Percentiles rank a stretch among this genome's conserved stretches.
Evolutionary conservation across 2,888 invertebrate species (phyloP).

Genomic region (Tinea pellionella): DNA sequence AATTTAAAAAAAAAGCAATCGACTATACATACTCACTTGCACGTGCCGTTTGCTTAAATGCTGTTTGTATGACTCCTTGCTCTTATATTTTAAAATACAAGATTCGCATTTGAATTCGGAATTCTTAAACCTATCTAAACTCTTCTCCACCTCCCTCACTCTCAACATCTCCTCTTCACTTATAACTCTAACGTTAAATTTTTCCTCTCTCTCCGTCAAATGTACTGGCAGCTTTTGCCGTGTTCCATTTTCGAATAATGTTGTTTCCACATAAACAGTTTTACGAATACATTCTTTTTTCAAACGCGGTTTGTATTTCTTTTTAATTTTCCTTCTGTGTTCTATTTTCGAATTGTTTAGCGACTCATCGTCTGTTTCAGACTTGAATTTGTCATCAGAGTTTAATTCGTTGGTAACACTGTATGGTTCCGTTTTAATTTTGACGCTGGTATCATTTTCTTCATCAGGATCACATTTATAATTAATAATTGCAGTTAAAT

Average conservation of each 20-base stretch:
- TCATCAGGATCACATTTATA: not conserved
- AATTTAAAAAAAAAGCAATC: no score
- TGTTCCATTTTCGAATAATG: not conserved
- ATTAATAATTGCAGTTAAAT: not conserved
- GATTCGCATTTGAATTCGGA: not conserved
- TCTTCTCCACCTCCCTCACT: not conserved
- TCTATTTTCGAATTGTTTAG: not conserved
- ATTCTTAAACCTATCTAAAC: not conserved
- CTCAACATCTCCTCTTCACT: slow-evolving; percentile 4
- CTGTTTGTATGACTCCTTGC: not conserved
- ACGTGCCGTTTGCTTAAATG: not conserved
- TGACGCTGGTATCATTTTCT: not conserved
- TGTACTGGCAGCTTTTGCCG: not conserved
- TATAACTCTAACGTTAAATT: not conserved
- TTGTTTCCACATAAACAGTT: not conserved
- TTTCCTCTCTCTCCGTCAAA: not conserved
- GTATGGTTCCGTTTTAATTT: not conserved
- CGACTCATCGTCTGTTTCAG: not conserved
- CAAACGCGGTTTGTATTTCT: not conserved
- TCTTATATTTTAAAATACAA: not conserved
- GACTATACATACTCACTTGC: slow-evolving; percentile 4
- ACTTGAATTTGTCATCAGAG: not conserved
- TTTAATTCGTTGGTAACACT: not conserved
- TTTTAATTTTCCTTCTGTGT: not conserved
- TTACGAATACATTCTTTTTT: not conserved